Percentiles rank a stretch among this genome's conserved stretches.
phyloP scores from a whole-genome alignment of 2,888 invertebrate genomes.

The Fabriciana adippe region DNA sequence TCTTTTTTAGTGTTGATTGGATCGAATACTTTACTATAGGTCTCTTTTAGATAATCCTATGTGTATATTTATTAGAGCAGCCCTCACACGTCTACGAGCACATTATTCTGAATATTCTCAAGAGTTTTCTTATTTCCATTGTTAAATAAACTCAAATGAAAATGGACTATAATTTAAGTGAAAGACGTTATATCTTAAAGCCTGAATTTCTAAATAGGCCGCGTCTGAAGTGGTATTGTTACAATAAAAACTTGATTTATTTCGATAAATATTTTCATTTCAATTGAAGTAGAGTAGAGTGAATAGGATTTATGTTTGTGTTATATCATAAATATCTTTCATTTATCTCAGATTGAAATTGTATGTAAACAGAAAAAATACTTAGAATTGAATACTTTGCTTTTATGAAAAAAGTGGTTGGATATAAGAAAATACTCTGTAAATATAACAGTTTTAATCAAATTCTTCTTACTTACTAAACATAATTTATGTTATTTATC shows the following conservation, averaged over 20 bases:
- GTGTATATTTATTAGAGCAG: slow-evolving; percentile 24
- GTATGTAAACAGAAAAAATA: not conserved
- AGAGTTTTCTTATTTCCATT: slow-evolving; percentile 9
- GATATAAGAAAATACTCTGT: not conserved
- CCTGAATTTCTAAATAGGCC: not conserved
- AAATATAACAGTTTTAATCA: not conserved
- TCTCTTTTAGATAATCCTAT: slow-evolving; percentile 20
- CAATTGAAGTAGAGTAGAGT: not conserved
- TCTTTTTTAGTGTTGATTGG: slow-evolving; percentile 37
- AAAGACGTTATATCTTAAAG: not conserved
- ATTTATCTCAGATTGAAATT: not conserved
- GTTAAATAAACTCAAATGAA: not conserved
- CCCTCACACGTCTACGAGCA: slow-evolving; percentile 6
- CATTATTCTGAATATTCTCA: slow-evolving; percentile 1
- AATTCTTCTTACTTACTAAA: too few species aligned
- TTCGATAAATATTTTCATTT: slow-evolving; percentile 15
- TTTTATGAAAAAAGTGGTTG: not conserved
- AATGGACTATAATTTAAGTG: not conserved
- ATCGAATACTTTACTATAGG: slow-evolving; percentile 33
- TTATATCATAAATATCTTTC: not conserved
- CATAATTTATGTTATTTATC: too few species aligned
- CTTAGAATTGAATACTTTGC: not conserved
- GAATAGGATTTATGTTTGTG: slow-evolving; percentile 3
- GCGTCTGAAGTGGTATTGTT: not conserved
- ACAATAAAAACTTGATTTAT: slow-evolving; percentile 6